Evolutionary conservation across 2,797 vertebrate genomes (phyloP).

Genomic region (Galaxias olidus): DNA sequence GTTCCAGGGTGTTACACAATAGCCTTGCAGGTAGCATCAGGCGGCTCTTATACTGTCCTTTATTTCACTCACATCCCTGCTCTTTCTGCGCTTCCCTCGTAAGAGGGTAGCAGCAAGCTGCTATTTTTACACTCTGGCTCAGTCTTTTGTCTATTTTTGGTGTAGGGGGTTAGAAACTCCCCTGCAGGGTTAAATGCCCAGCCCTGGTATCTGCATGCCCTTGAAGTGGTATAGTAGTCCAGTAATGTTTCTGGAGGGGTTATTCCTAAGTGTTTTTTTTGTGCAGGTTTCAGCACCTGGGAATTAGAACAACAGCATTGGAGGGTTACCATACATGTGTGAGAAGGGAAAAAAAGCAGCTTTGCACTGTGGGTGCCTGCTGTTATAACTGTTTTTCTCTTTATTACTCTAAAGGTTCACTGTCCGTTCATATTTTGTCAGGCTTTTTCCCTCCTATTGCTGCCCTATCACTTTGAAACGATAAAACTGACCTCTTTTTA

Average conservation of each 20-base stretch:
- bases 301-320: conserved; percentile 20
- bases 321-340: conserved; percentile 28
- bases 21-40: conserved; percentile 43
- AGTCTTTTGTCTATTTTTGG: conserved; percentile 53
- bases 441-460: conserved; percentile 31
- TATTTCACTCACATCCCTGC: conserved; percentile 53
- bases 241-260: too few relatives aligned
- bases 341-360: conserved; percentile 19
- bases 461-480: conserved; percentile 32
- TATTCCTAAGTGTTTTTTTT: too few relatives aligned
- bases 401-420: conserved; percentile 29
- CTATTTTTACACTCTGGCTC: conserved; percentile 58
- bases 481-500: too few relatives aligned
- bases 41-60: conserved; percentile 26
- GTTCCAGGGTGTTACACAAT: conserved; percentile 1
- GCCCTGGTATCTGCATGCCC: conserved; percentile 21
- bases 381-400: conserved; percentile 22
- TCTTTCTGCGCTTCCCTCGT: conserved; percentile 44
- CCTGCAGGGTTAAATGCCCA: conserved; percentile 45
- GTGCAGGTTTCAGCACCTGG: conserved; percentile 15
- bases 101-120: conserved; percentile 37
- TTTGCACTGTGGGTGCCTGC: conserved; percentile 4
- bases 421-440: conserved; percentile 44
- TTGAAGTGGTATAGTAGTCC: conserved; percentile 12
- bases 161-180: conserved; percentile 41